phyloP scores from a whole-genome alignment of 2,888 invertebrate species.

The Lochmaea capreae region DNA sequence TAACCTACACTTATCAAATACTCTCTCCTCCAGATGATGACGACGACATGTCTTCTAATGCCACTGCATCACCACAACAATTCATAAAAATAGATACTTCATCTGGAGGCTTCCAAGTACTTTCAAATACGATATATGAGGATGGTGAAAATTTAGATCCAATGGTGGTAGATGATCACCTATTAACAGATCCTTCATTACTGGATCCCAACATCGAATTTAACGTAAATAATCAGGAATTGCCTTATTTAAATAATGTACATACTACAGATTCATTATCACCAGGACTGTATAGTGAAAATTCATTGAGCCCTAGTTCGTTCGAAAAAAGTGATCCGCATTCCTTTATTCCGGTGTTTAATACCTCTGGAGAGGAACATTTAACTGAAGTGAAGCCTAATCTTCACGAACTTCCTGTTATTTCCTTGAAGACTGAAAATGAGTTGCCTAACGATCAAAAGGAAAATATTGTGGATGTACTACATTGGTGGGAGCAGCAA shows the following conservation, averaged over 20 bases:
- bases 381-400: conserved; percentile 46
- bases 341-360: conserved; percentile 57
- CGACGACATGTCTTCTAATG: conserved; percentile 65
- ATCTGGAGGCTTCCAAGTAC: conserved; percentile 73
- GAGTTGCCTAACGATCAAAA: conserved; percentile 62
- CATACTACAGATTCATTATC: conserved; percentile 60
- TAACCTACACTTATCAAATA: conserved; percentile 53
- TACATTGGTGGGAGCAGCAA: conserved; percentile 69
- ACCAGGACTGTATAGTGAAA: conserved; percentile 63
- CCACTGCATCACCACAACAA: conserved; percentile 68
- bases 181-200: conserved; percentile 65
- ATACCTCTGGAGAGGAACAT: conserved; percentile 46
- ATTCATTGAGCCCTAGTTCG: conserved; percentile 62
- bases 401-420: conserved; percentile 55
- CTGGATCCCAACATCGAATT: conserved; percentile 69
- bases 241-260: conserved; percentile 67
- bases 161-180: conserved; percentile 64
- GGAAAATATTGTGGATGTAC: conserved; percentile 68
- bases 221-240: conserved; percentile 66
- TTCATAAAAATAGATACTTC: conserved; percentile 71
- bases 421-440: conserved; percentile 61
- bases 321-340: conserved; percentile 54
- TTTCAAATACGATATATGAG: conserved; percentile 71
- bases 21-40: conserved; percentile 69
- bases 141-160: conserved; percentile 71